A percentile compares a stretch with the other conserved stretches of the same genome.
Evolutionary conservation across 2,797 vertebrate species (phyloP).

Genomic region (Huso huso): DNA sequence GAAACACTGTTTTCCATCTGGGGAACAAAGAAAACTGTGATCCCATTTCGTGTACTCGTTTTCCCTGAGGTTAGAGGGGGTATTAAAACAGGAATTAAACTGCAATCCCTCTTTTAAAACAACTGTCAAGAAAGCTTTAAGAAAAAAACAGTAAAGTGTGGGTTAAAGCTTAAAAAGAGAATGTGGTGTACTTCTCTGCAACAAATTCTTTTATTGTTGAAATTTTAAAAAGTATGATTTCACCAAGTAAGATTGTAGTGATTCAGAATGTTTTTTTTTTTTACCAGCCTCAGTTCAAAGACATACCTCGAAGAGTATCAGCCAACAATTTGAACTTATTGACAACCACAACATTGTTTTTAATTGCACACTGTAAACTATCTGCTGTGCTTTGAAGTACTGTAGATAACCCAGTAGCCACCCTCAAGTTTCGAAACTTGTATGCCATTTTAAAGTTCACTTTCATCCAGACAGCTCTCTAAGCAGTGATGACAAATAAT

Average conservation of each 20-base stretch:
- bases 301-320: conserved; percentile 27
- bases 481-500: conserved; percentile 37
- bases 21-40: too few species aligned
- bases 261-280: too few species aligned
- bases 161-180: too few species aligned
- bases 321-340: conserved; percentile 50
- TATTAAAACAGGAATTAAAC: too few species aligned
- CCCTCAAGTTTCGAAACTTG: conserved; percentile 25
- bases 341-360: conserved; percentile 41
- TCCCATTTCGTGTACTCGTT: too few species aligned
- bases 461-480: conserved; percentile 27
- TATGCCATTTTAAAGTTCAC: conserved; percentile 38
- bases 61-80: too few species aligned
- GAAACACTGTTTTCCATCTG: too few species aligned
- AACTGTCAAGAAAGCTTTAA: too few species aligned
- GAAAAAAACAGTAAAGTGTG: too few species aligned
- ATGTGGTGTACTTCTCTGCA: too few species aligned
- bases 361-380: conserved; percentile 53
- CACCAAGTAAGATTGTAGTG: conserved; percentile 27
- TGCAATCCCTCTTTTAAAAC: too few species aligned
- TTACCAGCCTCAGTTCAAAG: conserved; percentile 25
- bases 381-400: conserved; percentile 38
- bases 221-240: conserved; percentile 43
- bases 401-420: conserved; percentile 26
- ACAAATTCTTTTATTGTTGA: conserved; percentile 33